A percentile compares a stretch with the other conserved stretches of the same genome.
Conservation (phyloP, 2,113 vertebrate genomes). For the Gavialis gangeticus region DNA sequence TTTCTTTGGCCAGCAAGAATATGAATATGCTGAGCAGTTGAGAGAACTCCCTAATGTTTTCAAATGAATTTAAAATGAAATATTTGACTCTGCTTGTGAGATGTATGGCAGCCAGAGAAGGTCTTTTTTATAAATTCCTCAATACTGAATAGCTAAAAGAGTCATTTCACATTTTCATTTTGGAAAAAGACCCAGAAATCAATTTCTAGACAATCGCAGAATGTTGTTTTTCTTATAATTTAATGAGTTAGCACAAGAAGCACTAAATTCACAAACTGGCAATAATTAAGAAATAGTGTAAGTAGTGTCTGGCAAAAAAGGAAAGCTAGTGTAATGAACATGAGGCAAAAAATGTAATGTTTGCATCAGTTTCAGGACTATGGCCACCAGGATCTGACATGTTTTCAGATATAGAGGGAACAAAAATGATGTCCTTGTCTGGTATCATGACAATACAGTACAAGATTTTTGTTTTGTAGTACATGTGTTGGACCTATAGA, state of each 20-base stretch:
- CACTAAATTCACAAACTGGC: neutral
- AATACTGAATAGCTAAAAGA: neutral
- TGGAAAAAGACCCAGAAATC: neutral
- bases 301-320: fast-evolving
- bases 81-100: neutral
- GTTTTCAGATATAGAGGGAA: neutral
- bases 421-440: neutral
- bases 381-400: neutral
- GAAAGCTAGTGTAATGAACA: neutral
- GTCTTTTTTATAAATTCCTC: neutral
- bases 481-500: no score
- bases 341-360: neutral
- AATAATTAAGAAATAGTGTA: neutral
- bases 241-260: neutral
- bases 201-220: neutral
- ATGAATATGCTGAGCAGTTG: neutral
- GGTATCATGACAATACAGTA: neutral
- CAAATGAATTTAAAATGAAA: neutral
- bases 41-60: neutral
- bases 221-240: neutral
- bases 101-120: fast-evolving
- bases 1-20: neutral
- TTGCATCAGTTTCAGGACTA: neutral
- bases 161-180: neutral
- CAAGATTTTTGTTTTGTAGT: neutral